A percentile compares a stretch with the other conserved stretches of the same genome.
These are phyloP conservation scores for Temnothorax curvispinosus DNA, from an alignment of 1,140 invertebrate genomes.

Conservation along the genomic window DNA sequence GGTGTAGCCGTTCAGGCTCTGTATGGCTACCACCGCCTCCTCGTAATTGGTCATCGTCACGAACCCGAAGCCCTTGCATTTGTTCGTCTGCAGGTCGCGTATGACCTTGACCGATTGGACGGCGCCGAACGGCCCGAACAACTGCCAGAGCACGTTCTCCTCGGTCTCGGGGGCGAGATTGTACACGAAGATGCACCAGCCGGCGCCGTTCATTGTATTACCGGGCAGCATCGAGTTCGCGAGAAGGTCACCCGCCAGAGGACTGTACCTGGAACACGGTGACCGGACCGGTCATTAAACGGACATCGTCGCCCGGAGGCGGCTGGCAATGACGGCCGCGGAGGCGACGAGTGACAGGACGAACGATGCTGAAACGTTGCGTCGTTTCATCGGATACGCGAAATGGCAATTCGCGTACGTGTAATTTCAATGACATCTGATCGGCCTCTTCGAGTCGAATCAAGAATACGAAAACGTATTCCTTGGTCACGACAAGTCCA, in stretches of 20 bases:
- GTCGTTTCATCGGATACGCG: not conserved
- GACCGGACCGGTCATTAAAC: slow-evolving; percentile 70
- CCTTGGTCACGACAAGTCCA: not conserved
- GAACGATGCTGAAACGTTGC: slow-evolving; percentile 50
- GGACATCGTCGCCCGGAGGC: not conserved
- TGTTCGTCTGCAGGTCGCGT: slow-evolving; percentile 98
- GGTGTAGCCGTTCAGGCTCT: slow-evolving; percentile 98
- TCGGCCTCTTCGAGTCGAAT: not conserved
- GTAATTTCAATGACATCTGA: not conserved
- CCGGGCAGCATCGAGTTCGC: slow-evolving; percentile 95
- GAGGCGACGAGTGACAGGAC: not conserved
- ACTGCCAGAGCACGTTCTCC: slow-evolving; percentile 99
- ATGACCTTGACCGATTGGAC: slow-evolving; percentile 99
- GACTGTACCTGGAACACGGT: slow-evolving; percentile 93
- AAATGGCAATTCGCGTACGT: not conserved
- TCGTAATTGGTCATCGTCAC: slow-evolving; percentile 99
- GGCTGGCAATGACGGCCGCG: slow-evolving; percentile 20
- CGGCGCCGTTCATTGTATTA: slow-evolving; percentile 93
- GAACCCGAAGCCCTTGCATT: slow-evolving; percentile 99
- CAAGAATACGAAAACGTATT: not conserved
- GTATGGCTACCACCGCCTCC: slow-evolving; percentile 98
- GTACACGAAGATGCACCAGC: slow-evolving; percentile 99
- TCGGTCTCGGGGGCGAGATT: slow-evolving; percentile 99
- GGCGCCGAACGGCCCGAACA: slow-evolving; percentile 99
- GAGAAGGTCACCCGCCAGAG: slow-evolving; percentile 96